A percentile compares a stretch with the other conserved stretches of the same genome.
These are phyloP conservation scores for Melanotaenia nigrans DNA, from an alignment of 2,797 vertebrate species.

Conservation along the genomic window DNA sequence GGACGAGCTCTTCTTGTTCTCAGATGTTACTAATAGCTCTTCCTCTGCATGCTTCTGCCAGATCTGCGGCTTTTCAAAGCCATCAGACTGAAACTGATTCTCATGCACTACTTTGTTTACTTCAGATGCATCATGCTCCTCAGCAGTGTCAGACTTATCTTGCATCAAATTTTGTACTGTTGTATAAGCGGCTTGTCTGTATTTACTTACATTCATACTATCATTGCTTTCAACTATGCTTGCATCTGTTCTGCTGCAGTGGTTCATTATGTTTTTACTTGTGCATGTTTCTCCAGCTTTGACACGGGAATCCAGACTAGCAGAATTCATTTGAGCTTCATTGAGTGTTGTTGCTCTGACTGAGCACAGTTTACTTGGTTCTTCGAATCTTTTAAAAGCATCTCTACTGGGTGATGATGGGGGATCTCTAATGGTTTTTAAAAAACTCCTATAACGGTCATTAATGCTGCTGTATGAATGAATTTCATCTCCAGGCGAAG, in stretches of 20 bases:
- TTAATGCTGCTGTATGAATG: constrained; percentile 1
- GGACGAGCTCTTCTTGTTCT: constrained; percentile 14
- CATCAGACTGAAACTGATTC: constrained; percentile 26
- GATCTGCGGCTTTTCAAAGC: constrained; percentile 12
- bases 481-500: constrained; percentile 5
- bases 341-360: neutral
- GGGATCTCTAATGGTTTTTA: constrained; percentile 1
- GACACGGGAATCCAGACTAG: neutral
- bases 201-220: neutral
- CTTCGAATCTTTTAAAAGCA: neutral
- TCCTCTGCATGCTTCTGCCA: constrained; percentile 24
- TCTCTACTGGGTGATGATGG: constrained; percentile 1
- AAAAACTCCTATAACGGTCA: neutral
- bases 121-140: neutral
- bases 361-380: constrained; percentile 5
- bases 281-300: neutral
- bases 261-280: neutral
- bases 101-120: constrained; percentile 22
- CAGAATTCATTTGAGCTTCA: neutral
- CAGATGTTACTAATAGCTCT: neutral
- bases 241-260: neutral
- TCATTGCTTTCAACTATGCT: constrained; percentile 10
- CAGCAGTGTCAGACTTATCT: neutral
- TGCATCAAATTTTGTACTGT: constrained; percentile 18
- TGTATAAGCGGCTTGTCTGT: constrained; percentile 7